Conservation (phyloP, 2,113 vertebrate species). For the Calyptommatus sinebrachiatus region DNA sequence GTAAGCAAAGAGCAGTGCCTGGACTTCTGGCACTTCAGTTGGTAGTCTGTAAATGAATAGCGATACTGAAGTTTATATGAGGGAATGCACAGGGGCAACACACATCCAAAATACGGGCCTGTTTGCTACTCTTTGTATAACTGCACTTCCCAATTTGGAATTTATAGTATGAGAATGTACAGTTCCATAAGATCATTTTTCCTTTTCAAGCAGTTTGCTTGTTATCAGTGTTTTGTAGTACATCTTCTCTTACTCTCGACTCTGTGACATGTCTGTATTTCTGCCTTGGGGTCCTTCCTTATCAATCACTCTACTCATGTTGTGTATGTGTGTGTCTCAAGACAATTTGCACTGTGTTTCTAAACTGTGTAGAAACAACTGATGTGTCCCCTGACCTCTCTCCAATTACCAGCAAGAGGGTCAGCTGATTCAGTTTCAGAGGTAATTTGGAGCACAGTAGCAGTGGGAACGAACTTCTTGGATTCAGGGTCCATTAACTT, state of each 20-base stretch:
- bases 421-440: not conserved
- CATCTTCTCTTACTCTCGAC: no score
- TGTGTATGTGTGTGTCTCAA: no score
- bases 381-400: not conserved
- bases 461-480: not conserved
- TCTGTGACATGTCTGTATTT: not conserved
- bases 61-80: no score
- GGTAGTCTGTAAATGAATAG: no score
- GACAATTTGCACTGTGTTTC: not conserved
- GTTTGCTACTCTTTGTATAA: no score
- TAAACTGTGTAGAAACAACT: not conserved
- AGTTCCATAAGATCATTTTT: not conserved
- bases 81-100: no score
- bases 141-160: not conserved
- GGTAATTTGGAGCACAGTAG: not conserved
- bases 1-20: no score
- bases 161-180: not conserved
- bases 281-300: no score
- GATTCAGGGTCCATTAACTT: no score
- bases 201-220: not conserved
- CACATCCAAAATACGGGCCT: no score
- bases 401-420: not conserved
- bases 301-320: not conserved
- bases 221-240: no score
- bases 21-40: no score